Base-by-base conservation (phyloP, 2,888 invertebrate genomes). In the Tuta absoluta region DNA sequence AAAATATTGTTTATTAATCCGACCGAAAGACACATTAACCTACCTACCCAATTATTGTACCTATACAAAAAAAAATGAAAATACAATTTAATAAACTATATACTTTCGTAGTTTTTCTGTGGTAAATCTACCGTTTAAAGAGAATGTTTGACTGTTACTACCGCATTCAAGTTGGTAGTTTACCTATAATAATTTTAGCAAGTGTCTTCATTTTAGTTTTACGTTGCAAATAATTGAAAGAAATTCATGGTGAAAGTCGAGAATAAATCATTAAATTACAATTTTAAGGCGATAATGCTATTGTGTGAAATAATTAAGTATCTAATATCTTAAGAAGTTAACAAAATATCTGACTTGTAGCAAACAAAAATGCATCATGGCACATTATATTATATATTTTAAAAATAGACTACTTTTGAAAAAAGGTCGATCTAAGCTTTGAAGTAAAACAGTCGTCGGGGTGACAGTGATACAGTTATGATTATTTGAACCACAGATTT, bases 391-490 rank as follows among this genome's bases (percentile, higher is more conserved):
- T 1, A 21, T 21, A 51, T 24, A 10, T 53, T 53, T 53, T 53
- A 24, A 53, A 33, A 53, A 12, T 53, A 53, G 23, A 24, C 23
- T 53, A 24, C 23, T 21, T 53, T 53, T 53, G 24, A 14, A 24
- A 33, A 33, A 10, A 33, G 14, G 56, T 41, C 41, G 38, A 41
- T 63, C 62, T 24, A 33, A 33, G 33, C 33, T 33, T 33, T 33
- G 23, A 28, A 62, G 49, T 24, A 62, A 33, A n/a, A 37, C n/a
- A 58, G 38, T 38, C 58, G 38, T 19, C 33, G 38, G 33, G 33
- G 58, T 58, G 58, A 58, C 38, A 24, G 1, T 24, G 11, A 23
- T 23, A 11, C 51, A 19, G 8, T 19, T 17, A 8, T 19, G 49
- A 49, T 49, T n/a, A n/a, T n/a, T n/a, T n/a, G n/a, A n/a, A n/a